A percentile compares a stretch with the other conserved stretches of the same genome.
These are phyloP conservation scores for Stigmatopora nigra DNA, from an alignment of 2,113 vertebrate genomes.

Conservation along the genomic window DNA sequence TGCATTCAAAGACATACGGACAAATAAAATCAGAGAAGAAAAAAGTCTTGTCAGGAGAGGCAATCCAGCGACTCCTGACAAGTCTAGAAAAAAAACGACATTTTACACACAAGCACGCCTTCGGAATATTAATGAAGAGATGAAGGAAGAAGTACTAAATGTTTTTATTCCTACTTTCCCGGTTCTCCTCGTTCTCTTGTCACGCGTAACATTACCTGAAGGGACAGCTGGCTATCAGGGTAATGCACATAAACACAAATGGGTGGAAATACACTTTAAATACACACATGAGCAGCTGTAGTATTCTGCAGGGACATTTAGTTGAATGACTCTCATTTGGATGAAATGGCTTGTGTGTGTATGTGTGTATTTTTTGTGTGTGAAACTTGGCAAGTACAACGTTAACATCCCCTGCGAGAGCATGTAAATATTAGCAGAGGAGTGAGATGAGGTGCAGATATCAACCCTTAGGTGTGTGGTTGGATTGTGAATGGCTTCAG, in stretches of 20 bases:
- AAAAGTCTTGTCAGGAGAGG: too few species aligned
- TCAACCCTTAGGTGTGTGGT: slow-evolving; percentile 43
- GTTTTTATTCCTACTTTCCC: slow-evolving; percentile 16
- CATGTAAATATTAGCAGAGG: slow-evolving; percentile 60
- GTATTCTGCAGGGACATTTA: slow-evolving; percentile 43
- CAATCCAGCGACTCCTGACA: too few species aligned
- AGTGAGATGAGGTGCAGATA: slow-evolving; percentile 39
- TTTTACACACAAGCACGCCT: not conserved
- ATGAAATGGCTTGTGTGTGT: slow-evolving; percentile 33
- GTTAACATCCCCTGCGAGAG: slow-evolving; percentile 51
- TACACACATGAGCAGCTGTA: slow-evolving; percentile 14
- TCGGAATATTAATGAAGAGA: not conserved
- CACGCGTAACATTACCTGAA: slow-evolving; percentile 56
- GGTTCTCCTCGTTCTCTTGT: slow-evolving; percentile 27
- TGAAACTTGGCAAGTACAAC: slow-evolving; percentile 48
- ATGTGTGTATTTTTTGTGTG: slow-evolving; percentile 12
- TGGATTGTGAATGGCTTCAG: slow-evolving; percentile 58
- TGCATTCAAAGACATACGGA: not conserved
- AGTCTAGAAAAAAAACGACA: not conserved
- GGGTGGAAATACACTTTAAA: not conserved
- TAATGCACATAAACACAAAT: slow-evolving; percentile 14
- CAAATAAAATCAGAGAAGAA: not conserved
- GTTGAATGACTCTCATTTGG: slow-evolving; percentile 51
- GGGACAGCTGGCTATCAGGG: slow-evolving; percentile 42
- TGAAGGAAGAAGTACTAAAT: slow-evolving; percentile 3